phyloP scores from a whole-genome alignment of 2,888 invertebrate genomes.

The Nematopogon swammerdamellus region DNA sequence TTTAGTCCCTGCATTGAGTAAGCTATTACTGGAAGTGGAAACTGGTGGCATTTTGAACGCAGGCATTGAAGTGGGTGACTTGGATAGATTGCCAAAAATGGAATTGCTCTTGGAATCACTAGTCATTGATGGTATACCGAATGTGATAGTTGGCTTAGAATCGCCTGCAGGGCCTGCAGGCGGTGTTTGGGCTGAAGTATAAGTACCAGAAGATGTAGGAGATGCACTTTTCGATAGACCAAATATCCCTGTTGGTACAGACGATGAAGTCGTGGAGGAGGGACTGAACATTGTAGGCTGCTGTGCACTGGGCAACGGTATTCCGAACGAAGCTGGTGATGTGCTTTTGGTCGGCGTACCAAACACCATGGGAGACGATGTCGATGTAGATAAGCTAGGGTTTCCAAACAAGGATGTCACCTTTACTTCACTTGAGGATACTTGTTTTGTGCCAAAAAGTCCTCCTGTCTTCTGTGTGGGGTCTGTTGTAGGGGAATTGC shows the following conservation, averaged over 20 bases:
- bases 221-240: background rate
- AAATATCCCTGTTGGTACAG: background rate
- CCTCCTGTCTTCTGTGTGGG: no score
- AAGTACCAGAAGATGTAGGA: no score
- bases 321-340: slow-evolving; percentile 21
- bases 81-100: background rate
- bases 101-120: background rate
- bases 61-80: slow-evolving; percentile 1
- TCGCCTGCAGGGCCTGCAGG: background rate
- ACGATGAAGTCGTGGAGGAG: no score
- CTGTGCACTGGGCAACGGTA: slow-evolving; percentile 19
- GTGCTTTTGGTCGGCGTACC: slow-evolving; percentile 7
- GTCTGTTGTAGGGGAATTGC: background rate
- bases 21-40: background rate
- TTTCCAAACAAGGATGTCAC: no score
- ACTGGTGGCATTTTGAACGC: slow-evolving; percentile 1
- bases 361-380: slow-evolving; percentile 5
- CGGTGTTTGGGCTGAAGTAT: no score
- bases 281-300: slow-evolving; percentile 8
- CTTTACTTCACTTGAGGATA: no score
- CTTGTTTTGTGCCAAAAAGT: no score
- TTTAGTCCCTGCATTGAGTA: background rate
- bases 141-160: background rate
- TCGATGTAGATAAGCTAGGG: no score
- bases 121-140: background rate